These are phyloP conservation scores for Pipistrellus pygmaeus DNA, from an alignment of 2,797 vertebrate species.

Conservation along the genomic window DNA sequence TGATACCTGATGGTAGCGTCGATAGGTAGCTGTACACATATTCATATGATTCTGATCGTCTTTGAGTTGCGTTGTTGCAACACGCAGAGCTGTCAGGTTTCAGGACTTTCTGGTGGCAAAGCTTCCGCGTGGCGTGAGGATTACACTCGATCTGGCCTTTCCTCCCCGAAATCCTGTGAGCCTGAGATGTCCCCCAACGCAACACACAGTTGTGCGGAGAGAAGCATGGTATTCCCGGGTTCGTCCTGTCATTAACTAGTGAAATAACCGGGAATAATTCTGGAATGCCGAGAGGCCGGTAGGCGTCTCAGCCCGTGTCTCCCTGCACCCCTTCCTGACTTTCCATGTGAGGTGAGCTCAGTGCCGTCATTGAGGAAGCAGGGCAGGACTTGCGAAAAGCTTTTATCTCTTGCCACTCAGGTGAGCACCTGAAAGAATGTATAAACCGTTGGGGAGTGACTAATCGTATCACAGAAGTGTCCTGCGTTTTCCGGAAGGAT, in stretches of 20 bases:
- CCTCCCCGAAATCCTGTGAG: background rate
- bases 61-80: conserved; percentile 82
- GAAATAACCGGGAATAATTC: background rate
- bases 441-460: background rate
- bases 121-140: conserved; percentile 32
- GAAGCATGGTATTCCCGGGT: background rate
- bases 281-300: background rate
- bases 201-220: background rate
- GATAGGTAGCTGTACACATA: conserved; percentile 88
- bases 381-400: background rate
- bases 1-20: conserved; percentile 78
- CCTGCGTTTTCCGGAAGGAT: conserved; percentile 20
- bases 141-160: background rate
- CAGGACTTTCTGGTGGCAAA: conserved; percentile 64
- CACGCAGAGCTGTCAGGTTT: conserved; percentile 80
- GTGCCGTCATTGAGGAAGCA: background rate
- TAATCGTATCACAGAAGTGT: background rate
- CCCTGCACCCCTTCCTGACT: background rate
- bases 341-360: background rate
- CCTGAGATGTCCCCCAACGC: conserved; percentile 8
- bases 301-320: background rate
- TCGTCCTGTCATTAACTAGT: background rate
- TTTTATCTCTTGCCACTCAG: background rate
- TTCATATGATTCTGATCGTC: conserved; percentile 85
- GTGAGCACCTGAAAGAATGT: conserved; percentile 8